Base-by-base conservation (phyloP, 2,797 vertebrate species). In the Anas bahamensis region DNA sequence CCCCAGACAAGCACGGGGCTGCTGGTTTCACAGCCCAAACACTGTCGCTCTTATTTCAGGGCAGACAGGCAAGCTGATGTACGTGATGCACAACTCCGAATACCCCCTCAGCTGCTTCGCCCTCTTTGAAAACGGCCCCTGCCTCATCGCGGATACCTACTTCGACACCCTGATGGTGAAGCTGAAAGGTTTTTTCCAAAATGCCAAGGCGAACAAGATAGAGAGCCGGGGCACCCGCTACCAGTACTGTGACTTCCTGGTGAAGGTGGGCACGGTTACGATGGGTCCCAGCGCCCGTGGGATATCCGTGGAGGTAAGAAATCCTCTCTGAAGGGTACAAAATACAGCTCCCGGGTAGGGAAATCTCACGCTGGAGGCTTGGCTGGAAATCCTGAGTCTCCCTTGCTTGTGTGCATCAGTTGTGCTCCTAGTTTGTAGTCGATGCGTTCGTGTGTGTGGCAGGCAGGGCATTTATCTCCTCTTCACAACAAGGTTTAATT, bases 51-150 rank as follows among this genome's bases (percentile, higher is more conserved):
- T 95, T 50, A 0, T 86, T 83, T 23, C 98, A 99, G 99, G 99
- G 94, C 99, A 99, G 98, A 97, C 99, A 0, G 97, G 99, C 61
- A 99, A 99, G 97, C 98, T 99, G 89, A 98, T 99, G 95, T 99
- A 99, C 1, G 98, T 99, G 96, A 99, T 99, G 99, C 99, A 99
- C 97, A 99, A 99, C 97, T 99, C 99, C 0, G 99, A 99, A 95
- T 98, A 98, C 11, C 99, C 99, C 2, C 97, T 99, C 96, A 99
- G 99, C 98, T 99, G 99, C 96, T 97, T 99, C 26, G 99, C 98
- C 60, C 98, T 99, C 94, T 99, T 99, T 29, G 99, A 99, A 94
- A 99, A 98, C 0, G 99, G 99, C 8, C 99, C 99, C 55, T 99
- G 98, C 90, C 98, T 99, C 23, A 95, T 98, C 35, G 99, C 99